Evolutionary conservation across 2,797 vertebrate genomes (phyloP).

Genomic region (Schizothorax lantsangensis): DNA sequence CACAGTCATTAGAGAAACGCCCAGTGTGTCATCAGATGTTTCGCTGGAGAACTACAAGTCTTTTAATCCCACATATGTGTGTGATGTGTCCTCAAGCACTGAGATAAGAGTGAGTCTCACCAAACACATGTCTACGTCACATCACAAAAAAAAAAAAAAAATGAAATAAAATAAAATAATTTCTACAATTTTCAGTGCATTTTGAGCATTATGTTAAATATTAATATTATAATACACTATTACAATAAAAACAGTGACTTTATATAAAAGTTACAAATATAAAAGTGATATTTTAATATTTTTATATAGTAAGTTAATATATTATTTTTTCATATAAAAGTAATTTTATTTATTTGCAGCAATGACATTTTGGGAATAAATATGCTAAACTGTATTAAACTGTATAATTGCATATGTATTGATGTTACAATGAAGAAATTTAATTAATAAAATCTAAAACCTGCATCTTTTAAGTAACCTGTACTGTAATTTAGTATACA

Average conservation of each 20-base stretch:
- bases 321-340: not conserved
- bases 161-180: too few species aligned
- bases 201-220: not conserved
- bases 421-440: not conserved
- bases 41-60: conserved; percentile 19
- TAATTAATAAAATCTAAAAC: not conserved
- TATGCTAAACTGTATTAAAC: not conserved
- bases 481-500: not conserved
- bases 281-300: not conserved
- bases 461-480: too few species aligned
- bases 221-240: not conserved
- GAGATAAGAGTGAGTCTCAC: not conserved
- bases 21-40: conserved; percentile 48
- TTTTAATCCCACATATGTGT: not conserved
- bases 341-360: not conserved
- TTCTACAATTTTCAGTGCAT: too few species aligned
- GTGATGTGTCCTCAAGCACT: not conserved
- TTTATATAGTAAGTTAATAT: not conserved
- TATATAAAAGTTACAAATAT: not conserved
- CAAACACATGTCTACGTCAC: not conserved
- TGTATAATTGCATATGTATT: not conserved
- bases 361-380: not conserved
- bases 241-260: not conserved
- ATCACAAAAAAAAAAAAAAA: not conserved
- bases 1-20: conserved; percentile 46